Evolutionary conservation across 2,113 vertebrate genomes (phyloP).

Genomic region (Podiceps cristatus): DNA sequence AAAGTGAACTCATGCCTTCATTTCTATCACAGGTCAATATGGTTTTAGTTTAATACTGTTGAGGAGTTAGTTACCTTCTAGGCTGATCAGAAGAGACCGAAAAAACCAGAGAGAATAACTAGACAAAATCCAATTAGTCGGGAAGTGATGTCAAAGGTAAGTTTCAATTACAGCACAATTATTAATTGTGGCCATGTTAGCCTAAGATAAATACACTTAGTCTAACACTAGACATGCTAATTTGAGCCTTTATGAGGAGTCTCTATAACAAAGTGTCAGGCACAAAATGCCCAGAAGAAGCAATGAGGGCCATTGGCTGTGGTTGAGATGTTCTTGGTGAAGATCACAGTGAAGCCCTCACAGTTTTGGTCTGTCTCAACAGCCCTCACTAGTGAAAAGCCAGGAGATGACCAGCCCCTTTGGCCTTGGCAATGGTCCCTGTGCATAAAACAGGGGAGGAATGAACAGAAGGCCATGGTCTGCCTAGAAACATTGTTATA

Average conservation of each 20-base stretch:
- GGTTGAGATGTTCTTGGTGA: fast-evolving
- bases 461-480: background rate
- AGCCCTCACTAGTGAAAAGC: background rate
- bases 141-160: conserved; percentile 2
- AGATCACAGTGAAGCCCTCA: background rate
- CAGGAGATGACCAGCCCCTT: background rate
- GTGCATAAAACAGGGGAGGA: background rate
- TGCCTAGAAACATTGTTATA: background rate
- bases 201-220: background rate
- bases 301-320: fast-evolving
- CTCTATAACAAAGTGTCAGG: fast-evolving
- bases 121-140: background rate
- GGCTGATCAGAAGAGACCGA: background rate
- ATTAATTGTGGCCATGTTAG: background rate
- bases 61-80: background rate
- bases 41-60: background rate
- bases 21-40: background rate
- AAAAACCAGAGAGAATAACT: background rate
- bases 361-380: too few species aligned
- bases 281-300: background rate
- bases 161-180: background rate
- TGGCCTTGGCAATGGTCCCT: background rate
- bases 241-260: background rate
- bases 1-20: background rate
- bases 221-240: background rate